Conservation (phyloP, 2,797 vertebrate species). For the Rhinatrema bivittatum region DNA sequence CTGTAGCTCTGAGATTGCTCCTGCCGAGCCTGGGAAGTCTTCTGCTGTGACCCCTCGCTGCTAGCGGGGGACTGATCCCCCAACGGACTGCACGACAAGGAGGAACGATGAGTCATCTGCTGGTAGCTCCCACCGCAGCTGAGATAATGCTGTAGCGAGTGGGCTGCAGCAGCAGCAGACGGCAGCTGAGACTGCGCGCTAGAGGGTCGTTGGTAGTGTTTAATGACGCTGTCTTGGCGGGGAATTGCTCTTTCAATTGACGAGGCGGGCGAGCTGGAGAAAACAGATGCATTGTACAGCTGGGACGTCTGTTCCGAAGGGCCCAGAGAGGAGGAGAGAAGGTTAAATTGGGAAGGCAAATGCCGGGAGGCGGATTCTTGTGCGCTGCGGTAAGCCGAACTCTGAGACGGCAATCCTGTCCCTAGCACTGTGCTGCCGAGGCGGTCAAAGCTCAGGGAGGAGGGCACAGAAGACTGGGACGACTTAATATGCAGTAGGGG, state of each 20-base stretch:
- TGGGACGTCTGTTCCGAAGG: conserved; percentile 72
- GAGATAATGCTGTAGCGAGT: conserved; percentile 88
- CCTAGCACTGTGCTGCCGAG: conserved; percentile 58
- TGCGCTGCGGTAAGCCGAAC: conserved; percentile 64
- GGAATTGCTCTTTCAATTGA: conserved; percentile 83
- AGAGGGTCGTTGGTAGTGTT: conserved; percentile 87
- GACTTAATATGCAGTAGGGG: conserved; percentile 87
- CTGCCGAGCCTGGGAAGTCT: conserved; percentile 38
- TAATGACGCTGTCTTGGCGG: conserved; percentile 88
- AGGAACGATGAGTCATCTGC: conserved; percentile 76
- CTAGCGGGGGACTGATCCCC: conserved; percentile 79
- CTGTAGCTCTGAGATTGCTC: conserved; percentile 64
- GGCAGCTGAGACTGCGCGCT: conserved; percentile 75
- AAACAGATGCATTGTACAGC: conserved; percentile 82
- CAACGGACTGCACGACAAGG: conserved; percentile 79
- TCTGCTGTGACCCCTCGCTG: conserved; percentile 45
- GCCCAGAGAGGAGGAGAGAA: conserved; percentile 66
- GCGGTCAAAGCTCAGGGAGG: conserved; percentile 83
- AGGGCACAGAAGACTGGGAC: conserved; percentile 66
- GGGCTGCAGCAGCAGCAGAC: conserved; percentile 73
- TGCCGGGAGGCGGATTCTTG: conserved; percentile 80
- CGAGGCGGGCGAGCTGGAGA: conserved; percentile 69
- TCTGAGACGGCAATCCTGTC: conserved; percentile 61
- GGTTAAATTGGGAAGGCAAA: conserved; percentile 81
- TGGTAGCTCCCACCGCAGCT: conserved; percentile 83